Evolutionary conservation across 2,113 vertebrate species (phyloP), one percentile per base, ranked within the genome.

Genomic region (Sminthopsis crassicaudata): DNA sequence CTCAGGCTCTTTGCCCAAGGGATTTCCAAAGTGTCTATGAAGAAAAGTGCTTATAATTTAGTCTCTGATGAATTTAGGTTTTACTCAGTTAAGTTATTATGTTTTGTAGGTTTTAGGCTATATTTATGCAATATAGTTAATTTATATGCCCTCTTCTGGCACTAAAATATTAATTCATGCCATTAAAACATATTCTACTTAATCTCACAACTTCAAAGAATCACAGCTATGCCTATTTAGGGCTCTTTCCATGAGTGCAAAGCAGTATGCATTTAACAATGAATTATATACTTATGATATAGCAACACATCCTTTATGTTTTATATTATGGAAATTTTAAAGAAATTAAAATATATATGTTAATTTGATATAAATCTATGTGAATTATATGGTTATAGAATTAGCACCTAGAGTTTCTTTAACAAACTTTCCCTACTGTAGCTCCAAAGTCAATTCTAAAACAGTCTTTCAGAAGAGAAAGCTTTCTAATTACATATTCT

Each of bases 401-500:
- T 97, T 96, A 97, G 92, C 95, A 93, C 50, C 95, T 97, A 76
- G 88, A 91, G 90, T 51, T 94, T 92, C 91, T 96, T 95, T 91
- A 19, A 48, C 51, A 91, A 96, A 96, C 84, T 97, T 97, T 97
- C 46, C 93, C 93, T 95, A 90, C 52, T 26, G 14, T 23, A 94
- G 53, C 94, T 93, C 42, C 67, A 55, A 94, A 96, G 88, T 27
- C 88, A 91, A 93, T 95, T 95, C 94, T 96, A 54, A 94, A 95
- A 95, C 30, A 92, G 92, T 24, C 76, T 91, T 8, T 36, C 76
- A 84, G 95, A 95, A 19, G 57, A 94, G 46, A 90, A 91, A 90
- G 51, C 46, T 96, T 96, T 95, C 93, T 91, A 97, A 97, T 96
- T 96, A 96, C 92, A 12, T 95, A 91, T 92, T 96, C 96, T 96